Evolutionary conservation across 2,797 vertebrate genomes (phyloP), one percentile per base, ranked within the genome.

Genomic region (Vireo griseus): DNA sequence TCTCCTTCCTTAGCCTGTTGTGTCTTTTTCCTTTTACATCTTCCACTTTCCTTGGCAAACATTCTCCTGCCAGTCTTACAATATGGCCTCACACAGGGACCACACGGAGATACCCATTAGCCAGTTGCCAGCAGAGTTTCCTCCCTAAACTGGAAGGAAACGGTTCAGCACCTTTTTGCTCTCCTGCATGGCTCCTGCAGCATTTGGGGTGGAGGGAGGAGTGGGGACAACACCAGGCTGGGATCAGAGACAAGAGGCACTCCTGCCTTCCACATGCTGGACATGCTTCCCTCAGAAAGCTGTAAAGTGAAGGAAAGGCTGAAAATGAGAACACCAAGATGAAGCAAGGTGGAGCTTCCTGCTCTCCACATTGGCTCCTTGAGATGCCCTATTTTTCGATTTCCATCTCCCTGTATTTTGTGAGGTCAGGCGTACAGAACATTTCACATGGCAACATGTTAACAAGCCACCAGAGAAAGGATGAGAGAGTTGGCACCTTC

Each of bases 61-160:
- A 37, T 80, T 68, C 44, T 80, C 57, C 37, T 62, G 52, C 31
- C 35, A 39, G 31, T 61, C 74, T 73, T 50, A 40, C n/a, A 6
- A 74, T 58, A 25, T 20, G 28, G 6, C 12, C 33, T 57, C 40
- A 29, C 40, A 10, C 5, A 25, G 19, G 21, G 35, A 50, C 13
- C 9, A 12, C 13, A 4, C 1, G 1, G 57, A 66, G 18, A 28
- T 40, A 19, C 4, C 26, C 7, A 2, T 57, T 35, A 52, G 6
- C 59, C 31, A 9, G 12, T 39, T 79, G 55, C n/a, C 35, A 58
- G 31, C 22, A 37, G 13, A 28, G 15, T 52, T 90, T 73, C 54
- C 39, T 68, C n/a, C n/a, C 31, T 61, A 29, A 79, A 29, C 31
- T 57, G n/a, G 14, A 44, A 76, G 19, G n/a, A 92, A 83, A 58